phyloP scores from a whole-genome alignment of 2,888 invertebrate species.

The Tachystola acroxantha region DNA sequence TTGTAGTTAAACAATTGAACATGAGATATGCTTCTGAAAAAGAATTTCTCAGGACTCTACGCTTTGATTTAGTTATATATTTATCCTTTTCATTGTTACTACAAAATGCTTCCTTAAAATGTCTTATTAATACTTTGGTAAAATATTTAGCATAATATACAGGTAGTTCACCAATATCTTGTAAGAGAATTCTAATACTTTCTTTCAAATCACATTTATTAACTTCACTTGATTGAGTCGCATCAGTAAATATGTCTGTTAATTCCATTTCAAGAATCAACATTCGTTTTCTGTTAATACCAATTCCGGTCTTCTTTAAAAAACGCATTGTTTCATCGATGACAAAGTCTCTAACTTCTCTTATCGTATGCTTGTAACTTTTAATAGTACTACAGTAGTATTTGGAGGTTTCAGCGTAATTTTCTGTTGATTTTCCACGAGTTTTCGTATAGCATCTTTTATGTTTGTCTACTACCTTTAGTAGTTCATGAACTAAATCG shows the following conservation, averaged over 20 bases:
- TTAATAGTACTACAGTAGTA: neutral
- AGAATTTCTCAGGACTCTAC: neutral
- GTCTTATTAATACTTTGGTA: constrained; percentile 7
- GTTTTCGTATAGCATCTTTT: neutral
- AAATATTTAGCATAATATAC: constrained; percentile 10
- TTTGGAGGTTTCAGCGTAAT: neutral
- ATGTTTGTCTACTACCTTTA: constrained; percentile 1
- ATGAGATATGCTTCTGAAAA: neutral
- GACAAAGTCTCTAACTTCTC: constrained; percentile 4
- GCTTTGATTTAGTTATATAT: neutral
- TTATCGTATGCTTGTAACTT: neutral
- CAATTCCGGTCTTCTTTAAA: neutral
- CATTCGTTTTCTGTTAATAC: constrained; percentile 1
- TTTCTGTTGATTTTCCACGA: neutral
- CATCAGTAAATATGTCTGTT: constrained; percentile 1
- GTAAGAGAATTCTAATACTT: constrained; percentile 2
- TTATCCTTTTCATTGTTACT: neutral
- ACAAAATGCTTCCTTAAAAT: constrained; percentile 8
- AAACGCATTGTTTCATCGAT: constrained; percentile 1
- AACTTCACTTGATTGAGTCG: neutral
- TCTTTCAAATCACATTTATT: constrained; percentile 2
- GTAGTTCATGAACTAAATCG: constrained; percentile 11
- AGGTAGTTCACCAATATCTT: constrained; percentile 10
- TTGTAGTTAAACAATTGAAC: too few species aligned
- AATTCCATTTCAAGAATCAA: constrained; percentile 3